Conservation (phyloP, 2,888 invertebrate genomes). For the Conomelus anceps region DNA sequence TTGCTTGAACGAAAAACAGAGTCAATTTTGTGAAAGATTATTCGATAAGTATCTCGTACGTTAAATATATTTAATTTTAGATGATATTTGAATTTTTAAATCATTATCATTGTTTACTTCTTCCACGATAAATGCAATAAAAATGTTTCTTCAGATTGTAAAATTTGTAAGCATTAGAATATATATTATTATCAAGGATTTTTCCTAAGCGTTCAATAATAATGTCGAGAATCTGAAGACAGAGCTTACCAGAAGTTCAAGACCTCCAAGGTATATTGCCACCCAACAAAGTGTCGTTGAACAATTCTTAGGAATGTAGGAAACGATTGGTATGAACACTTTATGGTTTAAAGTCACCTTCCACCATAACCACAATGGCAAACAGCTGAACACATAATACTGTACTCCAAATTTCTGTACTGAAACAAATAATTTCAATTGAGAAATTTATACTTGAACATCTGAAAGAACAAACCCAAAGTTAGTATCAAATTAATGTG, state of each 20-base stretch:
- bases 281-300: conserved; percentile 29
- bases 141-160: too few relatives aligned
- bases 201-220: too few relatives aligned
- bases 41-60: too few relatives aligned
- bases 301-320: not conserved
- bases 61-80: too few relatives aligned
- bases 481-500: not conserved
- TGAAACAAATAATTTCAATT: conserved; percentile 39
- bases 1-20: too few relatives aligned
- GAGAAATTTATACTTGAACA: not conserved
- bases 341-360: conserved; percentile 38
- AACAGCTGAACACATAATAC: conserved; percentile 57
- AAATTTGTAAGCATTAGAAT: too few relatives aligned
- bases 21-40: too few relatives aligned
- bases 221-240: not conserved
- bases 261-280: conserved; percentile 42
- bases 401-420: conserved; percentile 55
- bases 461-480: conserved; percentile 1
- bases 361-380: conserved; percentile 58
- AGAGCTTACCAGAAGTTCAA: conserved; percentile 49
- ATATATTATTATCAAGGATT: too few relatives aligned
- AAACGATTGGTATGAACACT: conserved; percentile 37
- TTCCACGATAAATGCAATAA: too few relatives aligned
- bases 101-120: too few relatives aligned
- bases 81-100: too few relatives aligned